phyloP scores from a whole-genome alignment of 2,113 vertebrate genomes.

The Otocyon megalotis region DNA sequence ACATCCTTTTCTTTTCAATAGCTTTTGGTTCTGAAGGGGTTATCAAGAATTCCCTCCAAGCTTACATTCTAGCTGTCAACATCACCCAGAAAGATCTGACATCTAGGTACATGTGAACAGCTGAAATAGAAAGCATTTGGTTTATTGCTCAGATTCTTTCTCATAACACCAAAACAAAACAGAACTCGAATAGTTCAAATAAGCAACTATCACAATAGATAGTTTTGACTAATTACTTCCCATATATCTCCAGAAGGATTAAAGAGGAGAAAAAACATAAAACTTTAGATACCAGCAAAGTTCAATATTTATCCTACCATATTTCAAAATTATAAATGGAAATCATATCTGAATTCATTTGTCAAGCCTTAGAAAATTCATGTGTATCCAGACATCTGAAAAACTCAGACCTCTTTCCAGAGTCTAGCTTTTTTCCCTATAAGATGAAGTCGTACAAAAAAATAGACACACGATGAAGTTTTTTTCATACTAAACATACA shows the following conservation, averaged over 20 bases:
- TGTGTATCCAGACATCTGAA: not conserved
- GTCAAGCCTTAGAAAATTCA: not conserved
- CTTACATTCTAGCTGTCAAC: slow-evolving; percentile 21
- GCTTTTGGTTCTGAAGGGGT: slow-evolving; percentile 37
- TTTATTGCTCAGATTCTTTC: slow-evolving; percentile 43
- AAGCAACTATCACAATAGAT: not conserved
- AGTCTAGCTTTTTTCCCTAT: not conserved
- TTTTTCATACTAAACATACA: not conserved
- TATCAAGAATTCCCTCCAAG: slow-evolving; percentile 57
- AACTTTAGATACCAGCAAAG: not conserved
- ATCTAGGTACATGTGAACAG: slow-evolving; percentile 49
- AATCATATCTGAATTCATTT: not conserved
- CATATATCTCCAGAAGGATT: not conserved
- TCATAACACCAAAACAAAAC: not conserved
- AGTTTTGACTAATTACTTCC: not conserved
- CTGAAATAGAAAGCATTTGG: slow-evolving; percentile 44
- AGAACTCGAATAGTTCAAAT: slow-evolving; percentile 14
- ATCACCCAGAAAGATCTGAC: slow-evolving; percentile 43
- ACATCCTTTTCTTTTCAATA: slow-evolving; percentile 24
- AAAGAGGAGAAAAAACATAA: not conserved
- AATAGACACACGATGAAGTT: not conserved
- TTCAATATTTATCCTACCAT: slow-evolving; percentile 21
- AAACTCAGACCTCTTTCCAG: not conserved
- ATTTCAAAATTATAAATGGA: slow-evolving; percentile 28
- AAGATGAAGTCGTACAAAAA: not conserved